phyloP scores from a whole-genome alignment of 2,888 invertebrate genomes.

The Epirrita christyi region DNA sequence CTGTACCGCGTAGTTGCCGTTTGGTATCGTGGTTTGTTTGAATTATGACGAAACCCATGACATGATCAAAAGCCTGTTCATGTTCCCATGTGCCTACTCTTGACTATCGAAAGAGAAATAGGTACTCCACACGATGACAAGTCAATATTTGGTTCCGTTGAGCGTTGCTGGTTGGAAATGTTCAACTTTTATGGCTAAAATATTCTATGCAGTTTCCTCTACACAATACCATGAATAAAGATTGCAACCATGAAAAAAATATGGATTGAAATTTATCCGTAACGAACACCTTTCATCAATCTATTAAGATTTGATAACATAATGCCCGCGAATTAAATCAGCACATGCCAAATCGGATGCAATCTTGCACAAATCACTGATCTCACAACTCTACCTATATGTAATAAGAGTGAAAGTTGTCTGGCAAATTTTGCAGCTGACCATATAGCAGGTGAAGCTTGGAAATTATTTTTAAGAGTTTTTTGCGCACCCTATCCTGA shows the following conservation, averaged over 20 bases:
- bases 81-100: background rate
- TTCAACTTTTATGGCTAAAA: no score
- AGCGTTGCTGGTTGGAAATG: no score
- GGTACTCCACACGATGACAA: no score
- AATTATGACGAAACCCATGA: background rate
- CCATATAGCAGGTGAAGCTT: conserved; percentile 29
- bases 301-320: conserved; percentile 19
- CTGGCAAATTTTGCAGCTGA: conserved; percentile 21
- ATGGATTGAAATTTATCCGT: no score
- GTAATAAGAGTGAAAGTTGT: conserved; percentile 12
- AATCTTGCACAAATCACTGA: conserved; percentile 2
- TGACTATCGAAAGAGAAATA: background rate
- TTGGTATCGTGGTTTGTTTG: background rate
- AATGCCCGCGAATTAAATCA: conserved; percentile 29
- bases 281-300: conserved; percentile 21
- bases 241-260: no score
- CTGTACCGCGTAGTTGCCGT: background rate
- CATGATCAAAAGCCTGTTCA: background rate
- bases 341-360: conserved; percentile 36
- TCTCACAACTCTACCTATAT: background rate
- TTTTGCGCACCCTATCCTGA: conserved; percentile 23
- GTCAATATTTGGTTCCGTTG: no score
- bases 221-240: no score
- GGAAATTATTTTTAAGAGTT: conserved; percentile 18
- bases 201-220: no score